phyloP scores from a whole-genome alignment of 2,888 invertebrate species.

The Trissolcus japonicus region DNA sequence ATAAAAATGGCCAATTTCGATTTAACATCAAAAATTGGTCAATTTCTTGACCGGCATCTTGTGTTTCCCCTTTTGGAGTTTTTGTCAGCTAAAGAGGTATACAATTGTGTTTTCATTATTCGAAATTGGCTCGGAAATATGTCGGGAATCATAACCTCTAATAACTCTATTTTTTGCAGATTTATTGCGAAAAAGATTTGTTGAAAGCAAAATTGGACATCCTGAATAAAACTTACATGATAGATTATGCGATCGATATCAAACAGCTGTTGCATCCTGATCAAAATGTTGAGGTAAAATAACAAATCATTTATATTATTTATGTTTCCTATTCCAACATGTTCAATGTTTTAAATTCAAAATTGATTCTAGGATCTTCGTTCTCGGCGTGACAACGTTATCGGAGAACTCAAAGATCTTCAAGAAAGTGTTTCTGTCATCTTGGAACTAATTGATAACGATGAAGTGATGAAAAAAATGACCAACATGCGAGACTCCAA shows the following conservation, averaged over 20 bases:
- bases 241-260: slow-evolving; percentile 98
- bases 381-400: slow-evolving; percentile 86
- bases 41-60: slow-evolving; percentile 97
- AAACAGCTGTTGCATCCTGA: slow-evolving; percentile 90
- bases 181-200: slow-evolving; percentile 95
- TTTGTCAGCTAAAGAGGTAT: slow-evolving; percentile 95
- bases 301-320: background rate
- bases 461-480: slow-evolving; percentile 92
- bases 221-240: slow-evolving; percentile 98
- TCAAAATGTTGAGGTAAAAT: slow-evolving; percentile 86
- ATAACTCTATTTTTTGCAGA: slow-evolving; percentile 78
- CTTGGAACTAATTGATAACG: slow-evolving; percentile 90
- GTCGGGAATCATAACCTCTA: slow-evolving; percentile 5
- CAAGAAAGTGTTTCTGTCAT: slow-evolving; percentile 94
- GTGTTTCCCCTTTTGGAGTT: slow-evolving; percentile 98
- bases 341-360: background rate
- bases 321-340: background rate
- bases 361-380: slow-evolving; percentile 81
- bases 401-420: slow-evolving; percentile 89
- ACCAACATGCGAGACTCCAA: slow-evolving; percentile 96
- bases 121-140: too few relatives aligned
- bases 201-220: slow-evolving; percentile 95
- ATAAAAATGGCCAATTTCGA: slow-evolving; percentile 83
- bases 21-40: slow-evolving; percentile 93
- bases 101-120: too few relatives aligned